Percentiles rank a stretch among this genome's conserved stretches.
Evolutionary conservation across 1,140 invertebrate genomes (phyloP).

Genomic region (Spodoptera frugiperda): DNA sequence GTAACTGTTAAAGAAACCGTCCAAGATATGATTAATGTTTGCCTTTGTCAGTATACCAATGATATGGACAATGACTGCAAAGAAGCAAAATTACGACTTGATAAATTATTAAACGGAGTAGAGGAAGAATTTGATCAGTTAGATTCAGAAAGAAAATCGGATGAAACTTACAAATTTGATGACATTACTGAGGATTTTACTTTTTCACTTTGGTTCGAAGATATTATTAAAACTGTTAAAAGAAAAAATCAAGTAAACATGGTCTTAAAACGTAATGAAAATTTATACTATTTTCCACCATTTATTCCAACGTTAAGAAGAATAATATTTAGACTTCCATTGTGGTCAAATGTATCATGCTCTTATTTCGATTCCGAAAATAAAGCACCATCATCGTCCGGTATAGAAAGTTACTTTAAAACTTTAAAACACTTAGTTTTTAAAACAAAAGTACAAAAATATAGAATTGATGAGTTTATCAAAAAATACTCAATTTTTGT

Average conservation of each 20-base stretch:
- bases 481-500: neutral
- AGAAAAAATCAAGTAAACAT: neutral
- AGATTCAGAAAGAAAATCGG: too few relatives aligned
- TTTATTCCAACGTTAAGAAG: neutral
- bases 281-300: neutral
- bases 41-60: too few relatives aligned
- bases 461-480: neutral
- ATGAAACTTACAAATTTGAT: too few relatives aligned
- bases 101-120: too few relatives aligned
- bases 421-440: neutral
- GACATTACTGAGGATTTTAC: too few relatives aligned
- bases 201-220: neutral
- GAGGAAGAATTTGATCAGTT: too few relatives aligned
- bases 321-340: neutral
- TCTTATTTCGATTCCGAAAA: neutral
- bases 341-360: neutral
- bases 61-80: too few relatives aligned
- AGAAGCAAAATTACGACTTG: too few relatives aligned
- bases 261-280: neutral
- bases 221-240: too few relatives aligned
- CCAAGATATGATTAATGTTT: too few relatives aligned
- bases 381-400: neutral
- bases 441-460: neutral
- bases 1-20: too few relatives aligned
- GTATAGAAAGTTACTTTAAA: neutral